A percentile compares a stretch with the other conserved stretches of the same genome.
Conservation (phyloP, 1,140 invertebrate species). For the Mamestra configurata region DNA sequence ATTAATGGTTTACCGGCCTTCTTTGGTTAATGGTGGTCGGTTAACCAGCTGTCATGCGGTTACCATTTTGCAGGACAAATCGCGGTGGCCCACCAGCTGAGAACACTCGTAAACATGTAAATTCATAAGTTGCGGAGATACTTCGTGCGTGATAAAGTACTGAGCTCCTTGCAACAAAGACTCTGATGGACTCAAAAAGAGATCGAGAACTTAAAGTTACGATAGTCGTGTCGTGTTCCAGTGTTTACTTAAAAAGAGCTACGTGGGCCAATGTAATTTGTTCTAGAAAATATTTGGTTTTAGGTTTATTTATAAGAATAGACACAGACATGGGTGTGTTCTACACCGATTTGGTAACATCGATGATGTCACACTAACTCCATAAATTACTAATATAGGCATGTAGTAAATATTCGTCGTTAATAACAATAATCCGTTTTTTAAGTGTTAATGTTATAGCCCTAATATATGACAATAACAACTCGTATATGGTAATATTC, state of each 20-base stretch:
- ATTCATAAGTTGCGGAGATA: conserved; percentile 76
- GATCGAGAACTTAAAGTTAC: conserved; percentile 24
- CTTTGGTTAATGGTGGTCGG: conserved; percentile 76
- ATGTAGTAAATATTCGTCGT: conserved; percentile 23
- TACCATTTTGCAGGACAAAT: conserved; percentile 79
- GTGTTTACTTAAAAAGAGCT: not conserved
- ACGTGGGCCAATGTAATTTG: not conserved
- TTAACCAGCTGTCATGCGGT: conserved; percentile 78
- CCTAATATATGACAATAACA: conserved; percentile 35
- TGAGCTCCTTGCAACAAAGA: conserved; percentile 49
- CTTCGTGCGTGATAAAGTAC: conserved; percentile 68
- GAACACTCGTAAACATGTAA: conserved; percentile 79
- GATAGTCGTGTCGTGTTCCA: not conserved
- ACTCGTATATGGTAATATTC: conserved; percentile 41
- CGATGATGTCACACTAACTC: conserved; percentile 13
- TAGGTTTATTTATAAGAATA: not conserved
- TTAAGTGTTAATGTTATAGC: conserved; percentile 23
- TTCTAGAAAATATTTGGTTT: not conserved
- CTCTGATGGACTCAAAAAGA: conserved; percentile 28
- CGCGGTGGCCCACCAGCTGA: conserved; percentile 76
- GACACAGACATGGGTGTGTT: no score
- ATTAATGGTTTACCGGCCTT: conserved; percentile 69
- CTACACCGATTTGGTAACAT: not conserved
- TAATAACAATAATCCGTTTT: conserved; percentile 40
- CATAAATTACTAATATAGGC: conserved; percentile 15